Evolutionary conservation across 2,113 vertebrate genomes (phyloP), one percentile per base, ranked within the genome.

Genomic region (Sceloporus tristichus): DNA sequence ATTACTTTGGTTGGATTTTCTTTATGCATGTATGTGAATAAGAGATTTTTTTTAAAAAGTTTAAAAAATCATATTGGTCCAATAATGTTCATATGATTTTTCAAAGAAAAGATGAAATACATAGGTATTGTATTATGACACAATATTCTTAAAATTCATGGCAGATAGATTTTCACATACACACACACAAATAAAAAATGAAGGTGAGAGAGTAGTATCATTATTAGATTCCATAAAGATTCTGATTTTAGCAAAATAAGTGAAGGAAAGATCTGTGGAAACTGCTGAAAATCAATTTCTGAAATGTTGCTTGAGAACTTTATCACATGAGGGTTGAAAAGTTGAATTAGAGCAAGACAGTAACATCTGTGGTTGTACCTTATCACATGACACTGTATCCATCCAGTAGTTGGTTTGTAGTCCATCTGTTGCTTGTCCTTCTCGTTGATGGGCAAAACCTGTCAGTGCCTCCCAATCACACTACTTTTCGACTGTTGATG

Each of bases 1-100:
- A 84, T 92, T 87, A 89, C 91, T 88, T 94, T 84, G 82, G 91
- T 91, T 93, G 68, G 27, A 23, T 94, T 94, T 87, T 77, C 23
- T 76, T 21, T 76, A 7, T 23, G 4, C 16, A 4, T 62, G 59
- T 62, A 14, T 62, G 59, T 48, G 48, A 4, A 7, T 48, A 7
- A 48, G 48, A 48, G 54, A 34, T 53, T 71, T 71, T 53, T 16
- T 62, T 19, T 19, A 62, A 62, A 62, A 62, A 14, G 16, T 62
- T 62, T 62, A 16, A 62, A 62, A 62, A 62, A 62, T 54, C 54
- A 29, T 42, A 68, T 23, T 79, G 85, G 59, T 70, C 71, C 56
- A 56, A 79, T 18, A 59, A 18, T 14, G 3, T 70, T 54, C 73
- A 27, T 27, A 34, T 9, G n/a, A 65, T 82, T 54, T 68, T 42